These are phyloP conservation scores for Aselliscus stoliczkanus DNA, from an alignment of 2,797 vertebrate genomes.

Conservation along the genomic window DNA sequence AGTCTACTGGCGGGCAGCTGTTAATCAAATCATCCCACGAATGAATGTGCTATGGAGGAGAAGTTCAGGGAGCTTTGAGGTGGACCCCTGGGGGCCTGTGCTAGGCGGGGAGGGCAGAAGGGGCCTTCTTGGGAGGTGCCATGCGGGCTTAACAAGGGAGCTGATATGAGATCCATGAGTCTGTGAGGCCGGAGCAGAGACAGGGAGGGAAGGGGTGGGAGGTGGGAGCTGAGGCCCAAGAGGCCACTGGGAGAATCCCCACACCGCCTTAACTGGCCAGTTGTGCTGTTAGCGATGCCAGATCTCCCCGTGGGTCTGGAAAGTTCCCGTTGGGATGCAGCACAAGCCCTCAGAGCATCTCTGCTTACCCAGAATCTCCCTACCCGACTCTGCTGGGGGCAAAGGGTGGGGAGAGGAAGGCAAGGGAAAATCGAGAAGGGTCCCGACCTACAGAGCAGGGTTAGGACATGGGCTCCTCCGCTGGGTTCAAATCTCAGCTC, in stretches of 20 bases:
- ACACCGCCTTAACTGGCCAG: accelerated
- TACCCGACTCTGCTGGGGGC: not conserved
- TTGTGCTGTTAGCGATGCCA: not conserved
- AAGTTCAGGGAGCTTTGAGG: not conserved
- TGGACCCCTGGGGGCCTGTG: not conserved
- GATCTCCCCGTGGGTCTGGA: not conserved
- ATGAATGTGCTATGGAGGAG: too few species aligned
- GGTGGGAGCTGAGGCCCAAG: not conserved
- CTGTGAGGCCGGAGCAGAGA: not conserved
- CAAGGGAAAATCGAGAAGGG: not conserved
- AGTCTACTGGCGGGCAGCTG: not conserved
- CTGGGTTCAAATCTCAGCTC: not conserved
- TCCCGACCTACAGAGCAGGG: not conserved
- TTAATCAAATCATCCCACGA: not conserved
- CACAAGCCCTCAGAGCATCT: not conserved
- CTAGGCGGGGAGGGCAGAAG: not conserved
- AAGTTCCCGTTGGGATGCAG: not conserved
- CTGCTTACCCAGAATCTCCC: not conserved
- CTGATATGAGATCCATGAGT: accelerated
- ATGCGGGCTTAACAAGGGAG: too few species aligned
- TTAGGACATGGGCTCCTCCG: not conserved
- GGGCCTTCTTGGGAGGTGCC: not conserved
- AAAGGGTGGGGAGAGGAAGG: too few species aligned
- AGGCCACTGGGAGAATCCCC: not conserved
- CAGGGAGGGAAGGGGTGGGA: not conserved